Conservation (phyloP, 2,797 vertebrate genomes). For the Syndactyla subalaris region DNA sequence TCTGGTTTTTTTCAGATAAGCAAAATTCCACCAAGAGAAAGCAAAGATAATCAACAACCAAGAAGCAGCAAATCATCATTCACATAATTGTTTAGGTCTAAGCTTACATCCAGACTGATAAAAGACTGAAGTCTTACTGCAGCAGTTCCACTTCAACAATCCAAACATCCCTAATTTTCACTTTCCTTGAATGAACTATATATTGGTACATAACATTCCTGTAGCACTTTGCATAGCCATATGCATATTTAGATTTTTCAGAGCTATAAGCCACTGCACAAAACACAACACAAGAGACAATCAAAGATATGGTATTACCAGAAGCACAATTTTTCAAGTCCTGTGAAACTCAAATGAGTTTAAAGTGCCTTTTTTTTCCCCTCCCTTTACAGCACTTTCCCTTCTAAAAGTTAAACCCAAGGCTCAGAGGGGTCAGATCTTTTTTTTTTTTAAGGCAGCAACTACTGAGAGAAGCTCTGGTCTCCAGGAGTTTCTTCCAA, state of each 20-base stretch:
- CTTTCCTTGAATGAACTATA: neutral
- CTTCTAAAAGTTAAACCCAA: neutral
- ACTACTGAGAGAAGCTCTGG: neutral
- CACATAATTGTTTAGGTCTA: neutral
- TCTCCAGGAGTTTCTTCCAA: neutral
- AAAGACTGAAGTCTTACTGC: neutral
- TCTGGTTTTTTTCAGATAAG: neutral
- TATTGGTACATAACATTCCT: neutral
- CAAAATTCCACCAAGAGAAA: neutral
- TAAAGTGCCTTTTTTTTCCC: neutral
- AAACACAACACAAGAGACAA: neutral
- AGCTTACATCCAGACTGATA: neutral
- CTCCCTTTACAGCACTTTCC: neutral
- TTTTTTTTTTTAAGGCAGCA: neutral
- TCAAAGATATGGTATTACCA: neutral
- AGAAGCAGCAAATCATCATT: neutral
- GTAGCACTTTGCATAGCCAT: neutral
- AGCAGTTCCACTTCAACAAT: neutral
- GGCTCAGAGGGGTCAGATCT: neutral
- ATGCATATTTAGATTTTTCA: neutral
- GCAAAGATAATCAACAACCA: neutral
- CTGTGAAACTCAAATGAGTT: neutral
- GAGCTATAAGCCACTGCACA: neutral
- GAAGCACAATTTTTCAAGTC: neutral
- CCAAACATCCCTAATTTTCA: neutral